Percentiles rank a stretch among this genome's conserved stretches.
Conservation (phyloP, 2,888 invertebrate species). For the Plemyria rubiginata region DNA sequence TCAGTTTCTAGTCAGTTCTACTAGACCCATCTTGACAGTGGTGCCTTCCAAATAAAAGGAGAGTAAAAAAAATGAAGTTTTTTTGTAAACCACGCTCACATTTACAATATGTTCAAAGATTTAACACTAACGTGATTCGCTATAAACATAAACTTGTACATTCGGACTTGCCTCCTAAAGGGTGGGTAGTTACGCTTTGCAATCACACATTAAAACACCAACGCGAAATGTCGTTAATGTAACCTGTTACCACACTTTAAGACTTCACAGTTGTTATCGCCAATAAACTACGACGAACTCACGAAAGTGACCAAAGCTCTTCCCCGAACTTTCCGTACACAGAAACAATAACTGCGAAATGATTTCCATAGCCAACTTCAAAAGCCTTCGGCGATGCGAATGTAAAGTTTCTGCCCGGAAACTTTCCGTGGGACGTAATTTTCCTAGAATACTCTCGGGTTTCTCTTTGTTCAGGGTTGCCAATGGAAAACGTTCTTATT, state of each 20-base stretch:
- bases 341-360: constrained; percentile 7
- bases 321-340: constrained; percentile 13
- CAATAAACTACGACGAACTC: constrained; percentile 15
- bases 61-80: too few species aligned
- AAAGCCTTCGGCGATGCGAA: constrained; percentile 5
- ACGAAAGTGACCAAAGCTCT: constrained; percentile 14
- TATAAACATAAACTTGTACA: not conserved
- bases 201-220: constrained; percentile 2
- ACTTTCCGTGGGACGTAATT: not conserved
- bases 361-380: constrained; percentile 15
- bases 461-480: constrained; percentile 10
- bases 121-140: not conserved
- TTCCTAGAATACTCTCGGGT: constrained; percentile 9
- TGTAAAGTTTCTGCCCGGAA: not conserved
- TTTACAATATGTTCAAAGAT: too few species aligned
- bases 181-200: not conserved
- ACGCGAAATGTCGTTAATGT: constrained; percentile 4
- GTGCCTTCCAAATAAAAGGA: too few species aligned
- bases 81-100: too few species aligned
- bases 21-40: too few species aligned
- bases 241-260: constrained; percentile 8
- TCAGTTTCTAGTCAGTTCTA: too few species aligned
- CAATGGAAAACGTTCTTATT: not conserved
- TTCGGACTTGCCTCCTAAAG: not conserved
- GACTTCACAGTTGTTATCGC: constrained; percentile 3